phyloP scores from a whole-genome alignment of 2,888 invertebrate genomes.

The Lamellibrachia columna region DNA sequence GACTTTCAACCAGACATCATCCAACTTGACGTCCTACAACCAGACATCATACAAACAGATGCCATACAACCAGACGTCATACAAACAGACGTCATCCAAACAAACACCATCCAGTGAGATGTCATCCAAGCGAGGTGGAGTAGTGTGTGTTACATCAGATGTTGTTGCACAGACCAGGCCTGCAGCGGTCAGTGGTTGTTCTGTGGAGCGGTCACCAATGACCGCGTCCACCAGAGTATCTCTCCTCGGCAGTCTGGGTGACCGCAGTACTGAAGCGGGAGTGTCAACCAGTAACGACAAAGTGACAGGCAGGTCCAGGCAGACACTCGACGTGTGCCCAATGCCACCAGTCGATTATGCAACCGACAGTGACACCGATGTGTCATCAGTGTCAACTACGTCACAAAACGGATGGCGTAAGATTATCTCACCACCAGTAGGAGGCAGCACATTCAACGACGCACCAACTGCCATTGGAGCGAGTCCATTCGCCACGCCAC shows the following conservation, averaged over 20 bases:
- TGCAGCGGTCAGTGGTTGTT: background rate
- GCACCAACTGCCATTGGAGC: background rate
- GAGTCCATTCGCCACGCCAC: background rate
- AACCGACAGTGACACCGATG: background rate
- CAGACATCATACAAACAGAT: too few relatives aligned
- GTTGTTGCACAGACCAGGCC: background rate
- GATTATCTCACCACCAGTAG: background rate
- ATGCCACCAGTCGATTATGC: background rate
- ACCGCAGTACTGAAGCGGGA: background rate
- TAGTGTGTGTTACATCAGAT: background rate
- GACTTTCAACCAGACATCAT: too few relatives aligned
- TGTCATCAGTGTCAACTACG: background rate
- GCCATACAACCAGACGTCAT: too few relatives aligned
- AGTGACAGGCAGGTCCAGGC: background rate
- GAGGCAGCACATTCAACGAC: background rate
- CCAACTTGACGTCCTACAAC: too few relatives aligned
- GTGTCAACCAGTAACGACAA: background rate
- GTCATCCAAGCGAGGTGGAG: too few relatives aligned
- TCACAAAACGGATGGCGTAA: background rate
- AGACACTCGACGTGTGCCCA: background rate
- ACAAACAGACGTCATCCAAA: too few relatives aligned
- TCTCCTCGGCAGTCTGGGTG: background rate
- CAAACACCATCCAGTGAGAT: too few relatives aligned
- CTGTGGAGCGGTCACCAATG: background rate
- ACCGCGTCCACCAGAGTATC: background rate